These are phyloP conservation scores for Coelopa pilipes DNA, from an alignment of 2,888 invertebrate genomes.

Conservation along the genomic window DNA sequence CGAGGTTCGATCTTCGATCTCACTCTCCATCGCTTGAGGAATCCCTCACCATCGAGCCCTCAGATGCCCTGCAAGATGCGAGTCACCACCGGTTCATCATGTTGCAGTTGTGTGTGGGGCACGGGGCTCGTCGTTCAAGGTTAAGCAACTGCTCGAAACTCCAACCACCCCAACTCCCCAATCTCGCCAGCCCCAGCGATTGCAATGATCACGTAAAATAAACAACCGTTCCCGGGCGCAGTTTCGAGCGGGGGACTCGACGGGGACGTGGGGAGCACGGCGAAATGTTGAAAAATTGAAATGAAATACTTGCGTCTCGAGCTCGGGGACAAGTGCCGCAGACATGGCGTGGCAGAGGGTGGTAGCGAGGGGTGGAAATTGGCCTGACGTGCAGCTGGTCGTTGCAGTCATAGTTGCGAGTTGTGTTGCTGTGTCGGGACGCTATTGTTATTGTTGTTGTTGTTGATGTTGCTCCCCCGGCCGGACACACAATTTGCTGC, in stretches of 20 bases:
- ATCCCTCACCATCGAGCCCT: too few species aligned
- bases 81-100: neutral
- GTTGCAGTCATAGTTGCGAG: too few species aligned
- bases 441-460: slow-evolving; percentile 24
- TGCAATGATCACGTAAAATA: too few species aligned
- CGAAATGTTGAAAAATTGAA: neutral
- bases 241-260: neutral
- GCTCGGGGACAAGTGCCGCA: neutral
- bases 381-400: too few species aligned
- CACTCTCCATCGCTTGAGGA: too few species aligned
- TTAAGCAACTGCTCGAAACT: neutral
- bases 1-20: too few species aligned
- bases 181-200: too few species aligned
- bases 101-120: neutral
- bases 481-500: slow-evolving; percentile 26
- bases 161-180: too few species aligned
- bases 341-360: too few species aligned
- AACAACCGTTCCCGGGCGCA: neutral
- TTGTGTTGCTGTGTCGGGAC: slow-evolving; percentile 15
- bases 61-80: neutral
- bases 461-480: neutral
- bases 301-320: slow-evolving; percentile 2
- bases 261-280: neutral
- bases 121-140: slow-evolving; percentile 1
- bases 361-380: too few species aligned